Evolutionary conservation across 2,797 vertebrate species (phyloP), one percentile per base, ranked within the genome.

Genomic region (Rhodeus uyekii): DNA sequence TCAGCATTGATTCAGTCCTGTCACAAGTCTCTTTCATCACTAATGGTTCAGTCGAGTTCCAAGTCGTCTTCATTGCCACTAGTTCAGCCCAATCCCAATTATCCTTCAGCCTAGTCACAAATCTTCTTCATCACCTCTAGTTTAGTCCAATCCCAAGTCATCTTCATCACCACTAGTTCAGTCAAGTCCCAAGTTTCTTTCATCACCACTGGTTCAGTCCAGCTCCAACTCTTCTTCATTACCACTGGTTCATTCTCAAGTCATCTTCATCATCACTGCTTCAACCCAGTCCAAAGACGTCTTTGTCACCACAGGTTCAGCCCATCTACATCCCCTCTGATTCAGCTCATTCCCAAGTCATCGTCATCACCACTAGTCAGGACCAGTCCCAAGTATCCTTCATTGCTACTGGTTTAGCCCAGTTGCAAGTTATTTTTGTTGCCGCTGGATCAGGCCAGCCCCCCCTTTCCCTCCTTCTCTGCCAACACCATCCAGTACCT

Each of bases 241-340:
- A 0, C 5, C 16, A 16, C 46, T 48, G 18, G 46, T 19, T 48
- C 6, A 50, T 2, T 48, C 2, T 7, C 6, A 19, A 48, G 2
- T 22, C 1, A 3, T 3, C 0, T 19, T 19, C 0, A 3, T 3
- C 1, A 0, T 1, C 48, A 0, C 48, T 50, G 19, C 18, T 8
- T 50, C 19, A 50, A 7, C 2, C 19, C 8, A 50, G 18, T 50
- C 5, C 8, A 1, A 50, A 50, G 8, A 8, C 6, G 0, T 0
- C 2, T 50, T 22, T 0, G 2, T 8, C 7, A 3, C 19, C 18
- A 0, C 48, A 22, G 48, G 3, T 50, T 50, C 19, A 50, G 8
- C 5, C 46, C 1, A 42, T 0, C 8, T 53, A 9, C 8, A 53
- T 10, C 3, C 0, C 8, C 8, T 0, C 50, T 53, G 48, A 8